Percentiles rank a stretch among this genome's conserved stretches.
phyloP scores from a whole-genome alignment of 2,888 invertebrate species.

The Lagria hirta region DNA sequence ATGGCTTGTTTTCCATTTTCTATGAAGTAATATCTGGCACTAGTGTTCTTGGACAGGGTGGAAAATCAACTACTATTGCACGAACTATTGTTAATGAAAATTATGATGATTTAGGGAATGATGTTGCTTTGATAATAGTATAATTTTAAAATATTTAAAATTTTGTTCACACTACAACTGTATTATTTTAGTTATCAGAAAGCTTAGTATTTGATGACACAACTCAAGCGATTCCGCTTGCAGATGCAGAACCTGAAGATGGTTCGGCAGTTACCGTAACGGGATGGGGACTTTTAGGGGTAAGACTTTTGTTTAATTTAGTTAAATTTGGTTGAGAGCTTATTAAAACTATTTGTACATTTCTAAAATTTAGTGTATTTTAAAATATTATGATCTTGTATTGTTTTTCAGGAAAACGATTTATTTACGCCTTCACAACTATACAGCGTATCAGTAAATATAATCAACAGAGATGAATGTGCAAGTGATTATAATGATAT shows the following conservation, averaged over 20 bases:
- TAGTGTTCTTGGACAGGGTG: conserved; percentile 3
- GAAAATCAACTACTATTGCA: conserved; percentile 2
- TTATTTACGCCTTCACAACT: conserved; percentile 4
- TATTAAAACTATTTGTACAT: too few relatives aligned
- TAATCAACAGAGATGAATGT: conserved; percentile 11
- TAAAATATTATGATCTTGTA: too few relatives aligned
- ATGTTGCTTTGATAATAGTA: conserved; percentile 22
- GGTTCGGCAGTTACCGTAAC: conserved; percentile 17
- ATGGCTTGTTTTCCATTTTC: conserved; percentile 9
- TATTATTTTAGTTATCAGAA: too few relatives aligned
- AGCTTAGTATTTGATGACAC: conserved; percentile 6
- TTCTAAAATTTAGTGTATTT: too few relatives aligned
- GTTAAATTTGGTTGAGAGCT: not conserved
- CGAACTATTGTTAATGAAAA: conserved; percentile 17
- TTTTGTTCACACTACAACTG: too few relatives aligned
- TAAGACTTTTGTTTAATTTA: conserved; percentile 3
- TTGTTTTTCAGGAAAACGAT: conserved; percentile 6
- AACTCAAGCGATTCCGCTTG: conserved; percentile 10
- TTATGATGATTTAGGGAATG: conserved; percentile 8
- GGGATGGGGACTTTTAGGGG: conserved; percentile 27
- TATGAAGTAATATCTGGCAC: conserved; percentile 18
- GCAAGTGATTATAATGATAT: conserved; percentile 9
- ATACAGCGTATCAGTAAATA: conserved; percentile 8
- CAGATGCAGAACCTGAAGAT: conserved; percentile 13
- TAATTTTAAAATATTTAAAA: too few relatives aligned